Conservation (phyloP, 2,888 invertebrate genomes). For the Nipponacmea schrenckii region DNA sequence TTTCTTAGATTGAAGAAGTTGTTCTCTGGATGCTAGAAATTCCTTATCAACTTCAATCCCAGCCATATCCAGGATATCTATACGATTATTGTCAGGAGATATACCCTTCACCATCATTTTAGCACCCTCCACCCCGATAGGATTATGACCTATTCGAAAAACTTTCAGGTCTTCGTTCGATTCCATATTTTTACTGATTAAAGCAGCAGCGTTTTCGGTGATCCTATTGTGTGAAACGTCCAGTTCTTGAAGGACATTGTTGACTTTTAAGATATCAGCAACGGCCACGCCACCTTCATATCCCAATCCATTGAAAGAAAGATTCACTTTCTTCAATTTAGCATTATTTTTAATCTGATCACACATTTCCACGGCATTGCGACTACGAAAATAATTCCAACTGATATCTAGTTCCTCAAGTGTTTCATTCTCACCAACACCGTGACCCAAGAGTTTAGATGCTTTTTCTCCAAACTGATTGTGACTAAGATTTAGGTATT, state of each 20-base stretch:
- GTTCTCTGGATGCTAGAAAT: slow-evolving; percentile 34
- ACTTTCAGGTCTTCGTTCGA: slow-evolving; percentile 68
- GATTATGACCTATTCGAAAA: slow-evolving; percentile 71
- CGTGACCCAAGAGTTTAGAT: slow-evolving; percentile 63
- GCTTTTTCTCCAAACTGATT: slow-evolving; percentile 71
- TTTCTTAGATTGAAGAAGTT: slow-evolving; percentile 28
- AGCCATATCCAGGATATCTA: slow-evolving; percentile 70
- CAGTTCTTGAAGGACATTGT: slow-evolving; percentile 57
- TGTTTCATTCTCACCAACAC: slow-evolving; percentile 64
- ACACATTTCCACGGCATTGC: slow-evolving; percentile 39
- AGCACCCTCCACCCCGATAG: slow-evolving; percentile 70
- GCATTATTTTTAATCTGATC: slow-evolving; percentile 45
- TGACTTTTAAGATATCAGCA: slow-evolving; percentile 48
- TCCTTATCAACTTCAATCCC: slow-evolving; percentile 49
- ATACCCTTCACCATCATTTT: slow-evolving; percentile 68
- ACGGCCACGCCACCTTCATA: slow-evolving; percentile 54
- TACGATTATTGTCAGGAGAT: slow-evolving; percentile 56
- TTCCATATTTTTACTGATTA: slow-evolving; percentile 68
- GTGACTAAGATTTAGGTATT: slow-evolving; percentile 70
- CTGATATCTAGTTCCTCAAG: slow-evolving; percentile 69
- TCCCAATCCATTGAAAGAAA: slow-evolving; percentile 72
- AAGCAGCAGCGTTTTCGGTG: slow-evolving; percentile 37
- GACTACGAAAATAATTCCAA: slow-evolving; percentile 49
- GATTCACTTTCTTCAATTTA: slow-evolving; percentile 45
- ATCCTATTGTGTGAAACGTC: slow-evolving; percentile 55